Base-by-base conservation (phyloP, 2,797 vertebrate species). In the Micropoecilia bifurca region DNA sequence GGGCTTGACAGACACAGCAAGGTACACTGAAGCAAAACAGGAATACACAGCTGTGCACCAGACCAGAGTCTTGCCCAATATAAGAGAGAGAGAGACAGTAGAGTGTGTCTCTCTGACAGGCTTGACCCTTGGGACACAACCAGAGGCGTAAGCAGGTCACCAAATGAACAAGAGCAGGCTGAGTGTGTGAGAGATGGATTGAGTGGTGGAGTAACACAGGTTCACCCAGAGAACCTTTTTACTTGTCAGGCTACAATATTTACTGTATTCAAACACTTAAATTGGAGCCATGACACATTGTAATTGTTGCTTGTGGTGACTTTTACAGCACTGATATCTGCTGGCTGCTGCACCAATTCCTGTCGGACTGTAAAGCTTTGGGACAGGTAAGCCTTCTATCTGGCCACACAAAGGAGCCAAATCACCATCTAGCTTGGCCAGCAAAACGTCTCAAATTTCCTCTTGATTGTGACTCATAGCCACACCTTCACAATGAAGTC, bases 301-400 rank as follows among this genome's bases (percentile, higher is more conserved):
- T 86, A 55, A 85, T 75, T 47, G 48, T 14, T 81, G 8, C 39
- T 83, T 61, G 5, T 33, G 0, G 0, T 83, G 80, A 83, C n/a
- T 41, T 80, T 74, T 72, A 25, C 91, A 94, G 93, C 91, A 83
- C 89, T 94, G 86, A 92, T 94, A 77, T 93, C 93, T 59, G 93
- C 93, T 59, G 93, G 93, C n/a, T 94, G 93, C 87, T 94, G 93
- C 88, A 93, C 90, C 68, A 87, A 87, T 74, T 80, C 93, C 63
- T 94, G 93, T 79, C 85, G 86, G 79, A 94, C 77, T 85, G 88
- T 92, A 28, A 94, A 93, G 85, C 85, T 92, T 71, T 93, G 93
- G 93, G 93, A 94, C 85, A 94, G 91, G 93, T 94, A 71, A 93
- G 91, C 63, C 72, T 36, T 73, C 48, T 8, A 8, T 22, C 48